Percentiles rank a stretch among this genome's conserved stretches.
phyloP scores from a whole-genome alignment of 2,888 invertebrate genomes.

The Furcula furcula region DNA sequence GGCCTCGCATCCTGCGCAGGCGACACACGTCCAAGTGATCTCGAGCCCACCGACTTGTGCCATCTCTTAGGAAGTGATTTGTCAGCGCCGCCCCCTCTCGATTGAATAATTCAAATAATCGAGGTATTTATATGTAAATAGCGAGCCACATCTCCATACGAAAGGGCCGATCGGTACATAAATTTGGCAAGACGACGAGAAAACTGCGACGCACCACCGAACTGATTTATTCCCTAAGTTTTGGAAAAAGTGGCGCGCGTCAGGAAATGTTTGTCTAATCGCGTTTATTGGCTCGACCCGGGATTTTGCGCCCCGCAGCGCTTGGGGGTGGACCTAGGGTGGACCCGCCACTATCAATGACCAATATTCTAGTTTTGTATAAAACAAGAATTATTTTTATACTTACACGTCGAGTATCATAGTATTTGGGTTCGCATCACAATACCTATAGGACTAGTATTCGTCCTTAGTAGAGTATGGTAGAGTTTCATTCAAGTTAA shows the following conservation, averaged over 20 bases:
- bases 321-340: conserved; percentile 46
- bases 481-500: too few species aligned
- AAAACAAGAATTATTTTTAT: too few species aligned
- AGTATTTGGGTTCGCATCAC: too few species aligned
- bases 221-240: conserved; percentile 80
- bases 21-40: conserved; percentile 64
- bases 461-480: too few species aligned
- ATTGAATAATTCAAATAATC: conserved; percentile 83
- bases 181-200: conserved; percentile 80
- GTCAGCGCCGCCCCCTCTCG: conserved; percentile 81
- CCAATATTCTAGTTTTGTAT: too few species aligned
- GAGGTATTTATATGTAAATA: conserved; percentile 82
- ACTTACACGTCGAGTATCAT: too few species aligned
- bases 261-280: conserved; percentile 82
- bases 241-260: conserved; percentile 76
- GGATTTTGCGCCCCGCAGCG: conserved; percentile 63
- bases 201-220: conserved; percentile 79
- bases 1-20: conserved; percentile 44
- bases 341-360: conserved; percentile 18
- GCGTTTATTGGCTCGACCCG: conserved; percentile 71
- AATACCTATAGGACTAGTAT: too few species aligned
- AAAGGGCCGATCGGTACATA: conserved; percentile 82
- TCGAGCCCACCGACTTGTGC: conserved; percentile 70
- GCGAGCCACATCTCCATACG: conserved; percentile 80
- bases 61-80: conserved; percentile 81